Conservation (phyloP, 1,140 invertebrate genomes). For the Oncopeltus fasciatus region DNA sequence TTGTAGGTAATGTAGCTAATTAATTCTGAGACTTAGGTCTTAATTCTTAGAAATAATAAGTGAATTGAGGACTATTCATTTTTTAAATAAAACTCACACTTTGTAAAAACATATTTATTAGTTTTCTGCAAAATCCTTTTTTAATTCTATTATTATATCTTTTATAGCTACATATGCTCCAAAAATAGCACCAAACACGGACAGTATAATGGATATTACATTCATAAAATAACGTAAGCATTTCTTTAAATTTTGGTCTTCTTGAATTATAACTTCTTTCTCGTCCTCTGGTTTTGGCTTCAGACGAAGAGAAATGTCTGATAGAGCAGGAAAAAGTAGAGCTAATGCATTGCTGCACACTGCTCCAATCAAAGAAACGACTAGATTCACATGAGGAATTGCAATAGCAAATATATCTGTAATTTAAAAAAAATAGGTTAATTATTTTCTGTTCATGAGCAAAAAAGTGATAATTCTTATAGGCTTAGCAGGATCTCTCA, state of each 20-base stretch:
- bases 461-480: too few species aligned
- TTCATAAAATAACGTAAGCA: background rate
- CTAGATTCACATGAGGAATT: conserved; percentile 67
- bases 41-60: too few species aligned
- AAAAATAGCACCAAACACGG: background rate
- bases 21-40: too few species aligned
- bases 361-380: conserved; percentile 83
- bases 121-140: background rate
- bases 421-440: conserved; percentile 18
- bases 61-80: too few species aligned
- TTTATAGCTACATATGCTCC: background rate
- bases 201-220: background rate
- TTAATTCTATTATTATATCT: background rate
- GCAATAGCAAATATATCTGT: conserved; percentile 61
- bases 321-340: conserved; percentile 72
- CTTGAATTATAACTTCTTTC: too few species aligned
- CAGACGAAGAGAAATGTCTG: conserved; percentile 52
- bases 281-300: background rate
- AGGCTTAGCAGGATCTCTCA: too few species aligned
- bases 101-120: too few species aligned
- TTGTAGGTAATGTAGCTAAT: too few species aligned
- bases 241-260: background rate
- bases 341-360: conserved; percentile 73
- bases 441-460: too few species aligned
- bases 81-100: too few species aligned